A percentile compares a stretch with the other conserved stretches of the same genome.
Evolutionary conservation across 2,797 vertebrate genomes (phyloP).

Genomic region (Oreortyx pictus): DNA sequence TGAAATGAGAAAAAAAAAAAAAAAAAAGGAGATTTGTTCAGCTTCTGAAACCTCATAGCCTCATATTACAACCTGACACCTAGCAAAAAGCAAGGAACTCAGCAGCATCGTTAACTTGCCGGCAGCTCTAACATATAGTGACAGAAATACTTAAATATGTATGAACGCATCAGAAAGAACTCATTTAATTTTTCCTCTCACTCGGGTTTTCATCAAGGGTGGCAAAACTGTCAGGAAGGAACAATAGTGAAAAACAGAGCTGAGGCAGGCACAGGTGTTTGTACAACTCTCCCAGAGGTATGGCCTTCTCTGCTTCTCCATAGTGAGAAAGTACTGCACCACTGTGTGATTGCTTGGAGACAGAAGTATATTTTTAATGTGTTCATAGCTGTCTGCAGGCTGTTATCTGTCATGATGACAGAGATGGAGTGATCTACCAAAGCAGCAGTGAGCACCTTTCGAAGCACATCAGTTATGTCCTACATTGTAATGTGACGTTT

Average conservation of each 20-base stretch:
- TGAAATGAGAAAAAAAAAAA: slow-evolving; percentile 30
- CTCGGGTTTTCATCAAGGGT: slow-evolving; percentile 59
- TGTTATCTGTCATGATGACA: slow-evolving; percentile 25
- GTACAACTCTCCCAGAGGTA: slow-evolving; percentile 1
- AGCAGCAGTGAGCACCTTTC: not conserved
- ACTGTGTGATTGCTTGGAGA: not conserved
- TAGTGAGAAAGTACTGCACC: not conserved
- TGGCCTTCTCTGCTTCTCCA: not conserved
- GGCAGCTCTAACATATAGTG: slow-evolving; percentile 35
- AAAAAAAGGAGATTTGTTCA: slow-evolving; percentile 32
- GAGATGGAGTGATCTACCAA: slow-evolving; percentile 4
- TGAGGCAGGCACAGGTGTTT: slow-evolving; percentile 9
- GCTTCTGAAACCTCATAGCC: not conserved
- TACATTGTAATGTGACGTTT: not conserved
- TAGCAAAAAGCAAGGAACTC: not conserved
- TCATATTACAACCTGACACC: not conserved
- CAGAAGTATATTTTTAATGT: not conserved
- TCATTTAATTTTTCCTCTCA: slow-evolving; percentile 45
- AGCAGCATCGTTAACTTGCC: not conserved
- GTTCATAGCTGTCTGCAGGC: slow-evolving; percentile 24
- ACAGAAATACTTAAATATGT: slow-evolving; percentile 73
- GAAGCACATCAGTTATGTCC: not conserved
- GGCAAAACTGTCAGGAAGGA: slow-evolving; percentile 43
- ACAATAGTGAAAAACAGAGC: slow-evolving; percentile 6
- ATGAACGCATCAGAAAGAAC: slow-evolving; percentile 46